These are phyloP conservation scores for Cheilosia impressa DNA, from an alignment of 2,888 invertebrate genomes.

Conservation along the genomic window DNA sequence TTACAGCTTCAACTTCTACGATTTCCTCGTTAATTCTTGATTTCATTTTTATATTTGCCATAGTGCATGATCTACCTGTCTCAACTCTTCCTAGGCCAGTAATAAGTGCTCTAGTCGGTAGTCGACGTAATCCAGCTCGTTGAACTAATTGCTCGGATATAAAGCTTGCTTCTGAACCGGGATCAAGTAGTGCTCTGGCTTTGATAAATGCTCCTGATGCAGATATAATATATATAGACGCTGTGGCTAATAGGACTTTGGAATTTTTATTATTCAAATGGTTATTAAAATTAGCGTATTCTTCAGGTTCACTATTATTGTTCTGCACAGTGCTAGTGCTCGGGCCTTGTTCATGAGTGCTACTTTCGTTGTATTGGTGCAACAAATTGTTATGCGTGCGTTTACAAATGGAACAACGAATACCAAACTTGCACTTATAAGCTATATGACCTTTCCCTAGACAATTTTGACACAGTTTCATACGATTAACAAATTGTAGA, in stretches of 20 bases:
- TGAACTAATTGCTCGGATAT: not conserved
- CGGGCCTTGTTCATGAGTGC: not conserved
- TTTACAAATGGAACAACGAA: not conserved
- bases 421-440: no score
- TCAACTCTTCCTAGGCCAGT: not conserved
- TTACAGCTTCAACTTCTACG: not conserved
- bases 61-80: not conserved
- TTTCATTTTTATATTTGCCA: not conserved
- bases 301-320: not conserved
- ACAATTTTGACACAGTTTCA: no score
- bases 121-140: not conserved
- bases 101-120: not conserved
- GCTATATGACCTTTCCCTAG: no score
- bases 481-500: no score
- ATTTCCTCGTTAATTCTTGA: not conserved
- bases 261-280: not conserved
- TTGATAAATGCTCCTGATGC: not conserved
- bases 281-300: not conserved
- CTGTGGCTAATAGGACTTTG: not conserved
- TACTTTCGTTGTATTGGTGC: slow-evolving; percentile 2
- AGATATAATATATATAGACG: not conserved
- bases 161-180: not conserved
- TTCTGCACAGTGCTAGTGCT: not conserved
- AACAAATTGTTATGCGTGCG: not conserved
- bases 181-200: not conserved